phyloP scores from a whole-genome alignment of 2,113 vertebrate genomes.

The Gobius niger region DNA sequence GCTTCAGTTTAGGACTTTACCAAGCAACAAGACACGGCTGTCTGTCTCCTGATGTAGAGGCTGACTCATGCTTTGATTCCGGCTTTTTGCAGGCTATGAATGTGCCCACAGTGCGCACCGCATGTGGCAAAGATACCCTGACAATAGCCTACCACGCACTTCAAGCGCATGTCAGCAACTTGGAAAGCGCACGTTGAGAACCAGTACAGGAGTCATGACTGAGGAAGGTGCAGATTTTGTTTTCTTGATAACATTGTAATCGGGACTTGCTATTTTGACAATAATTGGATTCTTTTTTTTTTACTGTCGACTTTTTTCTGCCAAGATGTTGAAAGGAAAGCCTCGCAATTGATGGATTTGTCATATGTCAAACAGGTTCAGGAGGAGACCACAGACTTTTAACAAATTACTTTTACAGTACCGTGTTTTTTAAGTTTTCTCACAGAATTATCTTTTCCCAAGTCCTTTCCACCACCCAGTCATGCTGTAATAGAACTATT shows the following conservation, averaged over 20 bases:
- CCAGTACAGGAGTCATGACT: slow-evolving; percentile 13
- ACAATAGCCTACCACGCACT: slow-evolving; percentile 22
- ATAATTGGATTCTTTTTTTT: background rate
- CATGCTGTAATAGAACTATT: slow-evolving; percentile 23
- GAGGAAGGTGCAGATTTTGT: background rate
- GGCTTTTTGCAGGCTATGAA: slow-evolving; percentile 33
- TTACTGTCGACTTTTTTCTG: background rate
- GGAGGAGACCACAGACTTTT: slow-evolving; percentile 9
- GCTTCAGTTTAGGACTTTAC: slow-evolving; percentile 48
- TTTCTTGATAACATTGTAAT: background rate
- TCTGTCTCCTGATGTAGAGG: slow-evolving; percentile 30
- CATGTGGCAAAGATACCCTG: background rate
- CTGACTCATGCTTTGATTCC: slow-evolving; percentile 14
- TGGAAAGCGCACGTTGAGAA: slow-evolving; percentile 33
- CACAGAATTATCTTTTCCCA: background rate
- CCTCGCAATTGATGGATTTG: slow-evolving; percentile 9
- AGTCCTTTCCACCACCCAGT: slow-evolving; percentile 4
- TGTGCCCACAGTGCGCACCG: background rate
- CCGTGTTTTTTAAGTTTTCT: slow-evolving; percentile 13
- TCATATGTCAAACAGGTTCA: background rate
- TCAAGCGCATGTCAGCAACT: slow-evolving; percentile 47
- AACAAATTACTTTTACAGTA: background rate
- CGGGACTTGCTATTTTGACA: background rate
- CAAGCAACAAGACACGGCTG: background rate
- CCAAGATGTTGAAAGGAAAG: slow-evolving; percentile 42